Evolutionary conservation across 2,888 invertebrate genomes (phyloP), one percentile per base, ranked within the genome.

Genomic region (Papilio gigon): DNA sequence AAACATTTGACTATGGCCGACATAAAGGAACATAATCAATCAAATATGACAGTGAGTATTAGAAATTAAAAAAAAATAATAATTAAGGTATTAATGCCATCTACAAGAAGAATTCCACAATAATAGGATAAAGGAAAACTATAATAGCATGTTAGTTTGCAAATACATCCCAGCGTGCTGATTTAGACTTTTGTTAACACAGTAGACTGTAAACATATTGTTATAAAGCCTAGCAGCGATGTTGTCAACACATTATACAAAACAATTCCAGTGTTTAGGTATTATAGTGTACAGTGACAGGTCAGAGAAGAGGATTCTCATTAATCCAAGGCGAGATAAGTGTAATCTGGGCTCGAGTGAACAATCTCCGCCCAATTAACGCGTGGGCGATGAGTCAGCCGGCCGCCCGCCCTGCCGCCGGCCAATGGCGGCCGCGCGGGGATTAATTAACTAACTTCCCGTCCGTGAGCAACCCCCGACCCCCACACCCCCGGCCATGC

Each of bases 371-470:
- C 88, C 91, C 92, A 92, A 92, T 92, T 92, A 92, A 90, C 91
- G 90, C 91, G 88, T 87, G 83, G 89, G 89, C 90, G 89, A 88
- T 86, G 88, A 84, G 78, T 81, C 80, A 80, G 87, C 88, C 86
- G 85, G 86, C 86, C 86, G 85, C 84, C 86, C 84, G 84, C 76
- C 78, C 79, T 78, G 78, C 77, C 60, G 81, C 85, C 84, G 89
- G 89, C 92, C 92, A 92, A 92, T 92, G 86, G 90, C 89, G 86
- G 87, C 86, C 88, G 85, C 88, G 87, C 85, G 82, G 88, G 91
- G 91, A 91, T 92, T 92, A 91, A 92, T 92, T 92, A 92, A 91
- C 89, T 89, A 90, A 89, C 87, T 90, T 89, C 89, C 88, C 89
- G 87, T 83, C 87, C 76, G 76, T 70, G 74, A 71, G 65, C 75